Evolutionary conservation across 2,888 invertebrate genomes (phyloP).

Genomic region (Diadromus collaris): DNA sequence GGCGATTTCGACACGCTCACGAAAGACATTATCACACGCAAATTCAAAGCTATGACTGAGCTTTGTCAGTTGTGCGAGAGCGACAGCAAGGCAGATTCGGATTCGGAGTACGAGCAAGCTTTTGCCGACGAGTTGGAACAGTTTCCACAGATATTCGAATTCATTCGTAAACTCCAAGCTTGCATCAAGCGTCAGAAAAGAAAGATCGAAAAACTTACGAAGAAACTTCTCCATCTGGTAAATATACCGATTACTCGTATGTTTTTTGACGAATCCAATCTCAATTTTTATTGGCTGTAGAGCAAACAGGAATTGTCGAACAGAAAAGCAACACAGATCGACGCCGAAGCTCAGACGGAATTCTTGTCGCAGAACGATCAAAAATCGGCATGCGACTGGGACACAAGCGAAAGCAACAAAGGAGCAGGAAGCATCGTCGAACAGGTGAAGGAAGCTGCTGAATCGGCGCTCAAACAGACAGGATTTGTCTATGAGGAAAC

Average conservation of each 20-base stretch:
- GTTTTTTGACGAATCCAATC: not conserved
- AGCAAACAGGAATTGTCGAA: constrained; percentile 66
- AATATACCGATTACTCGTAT: constrained; percentile 62
- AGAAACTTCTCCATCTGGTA: constrained; percentile 82
- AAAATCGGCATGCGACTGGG: constrained; percentile 66
- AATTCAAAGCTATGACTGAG: constrained; percentile 58
- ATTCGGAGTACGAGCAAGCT: constrained; percentile 65
- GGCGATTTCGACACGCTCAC: not conserved
- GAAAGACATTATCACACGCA: not conserved
- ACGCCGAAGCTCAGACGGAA: constrained; percentile 73
- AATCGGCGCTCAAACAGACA: constrained; percentile 86
- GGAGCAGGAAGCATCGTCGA: constrained; percentile 84
- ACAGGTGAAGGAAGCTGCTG: constrained; percentile 89
- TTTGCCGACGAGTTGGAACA: constrained; percentile 80
- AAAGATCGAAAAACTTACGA: constrained; percentile 83
- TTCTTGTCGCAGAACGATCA: constrained; percentile 63
- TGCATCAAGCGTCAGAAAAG: constrained; percentile 82
- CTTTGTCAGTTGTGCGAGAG: constrained; percentile 63
- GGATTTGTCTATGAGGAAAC: constrained; percentile 94
- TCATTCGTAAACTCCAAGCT: constrained; percentile 83
- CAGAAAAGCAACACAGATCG: constrained; percentile 69
- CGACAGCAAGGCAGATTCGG: constrained; percentile 68
- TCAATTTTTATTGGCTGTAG: not conserved
- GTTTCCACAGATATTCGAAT: constrained; percentile 83
- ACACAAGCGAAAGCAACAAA: constrained; percentile 64